Evolutionary conservation across 2,113 vertebrate genomes (phyloP), one percentile per base, ranked within the genome.

Genomic region (Athene cunicularia): DNA sequence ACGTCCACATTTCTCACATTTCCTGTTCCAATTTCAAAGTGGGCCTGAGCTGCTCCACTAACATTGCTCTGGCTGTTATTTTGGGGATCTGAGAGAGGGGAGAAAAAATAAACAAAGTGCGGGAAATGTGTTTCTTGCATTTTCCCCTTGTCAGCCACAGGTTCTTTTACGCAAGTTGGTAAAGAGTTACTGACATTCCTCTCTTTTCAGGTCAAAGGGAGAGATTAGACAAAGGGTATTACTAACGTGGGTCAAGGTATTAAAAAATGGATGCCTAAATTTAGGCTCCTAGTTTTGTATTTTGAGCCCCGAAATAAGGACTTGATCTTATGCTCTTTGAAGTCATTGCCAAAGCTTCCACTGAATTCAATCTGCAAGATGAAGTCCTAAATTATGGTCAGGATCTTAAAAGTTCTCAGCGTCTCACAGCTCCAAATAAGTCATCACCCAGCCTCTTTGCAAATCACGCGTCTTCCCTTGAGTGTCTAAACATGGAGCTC

Each of bases 1-100:
- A 92, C 8, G 3, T 86, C 76, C 86, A 50, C 76, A 63, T 96
- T 96, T 97, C 81, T 97, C 68, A 93, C 67, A 71, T 92, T 96
- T 96, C 93, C 85, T 88, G 41, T 93, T 97, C 72, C 79, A 92
- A 0, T 93, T 90, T 96, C 86, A 88, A 94, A 93, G 92, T 53
- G 50, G 75, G 59, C 68, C 77, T 41, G 87, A 80, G 58, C 41
- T 90, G 53, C 60, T 80, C 79, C 5, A 7, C 71, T 86, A 63
- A 62, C 90, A 76, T n/a, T 79, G 32, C 83, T 84, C 68, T 0
- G 12, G 45, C 80, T 95, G 56, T 92, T 93, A 91, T 92, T 96
- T 60, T 75, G 80, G 82, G 70, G 88, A 85, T 86, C 47, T 84
- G 71, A 88, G 71, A 95, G 41, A 73, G 50, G 50, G 49, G 60